Evolutionary conservation across 2,888 invertebrate genomes (phyloP).

Genomic region (Caenorhabditis angaria): DNA sequence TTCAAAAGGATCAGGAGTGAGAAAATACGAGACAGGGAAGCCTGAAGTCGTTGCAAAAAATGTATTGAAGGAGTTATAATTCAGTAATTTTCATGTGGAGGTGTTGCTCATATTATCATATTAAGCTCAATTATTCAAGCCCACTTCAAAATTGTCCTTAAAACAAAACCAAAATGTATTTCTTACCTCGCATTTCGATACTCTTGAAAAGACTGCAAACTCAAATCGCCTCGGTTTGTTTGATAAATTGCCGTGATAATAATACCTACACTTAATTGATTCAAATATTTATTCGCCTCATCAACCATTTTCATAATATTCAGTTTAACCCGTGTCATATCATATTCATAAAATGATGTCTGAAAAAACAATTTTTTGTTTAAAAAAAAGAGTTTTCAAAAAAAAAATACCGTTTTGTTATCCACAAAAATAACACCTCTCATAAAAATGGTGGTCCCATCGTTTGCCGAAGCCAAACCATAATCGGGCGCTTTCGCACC

Average conservation of each 20-base stretch:
- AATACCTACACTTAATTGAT: constrained; percentile 65
- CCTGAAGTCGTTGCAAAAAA: too few species aligned
- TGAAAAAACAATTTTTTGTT: constrained; percentile 33
- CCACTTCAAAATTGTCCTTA: too few species aligned
- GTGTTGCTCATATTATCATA: too few species aligned
- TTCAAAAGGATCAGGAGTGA: too few species aligned
- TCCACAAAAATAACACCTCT: constrained; percentile 41
- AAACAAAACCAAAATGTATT: not conserved
- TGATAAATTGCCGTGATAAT: constrained; percentile 64
- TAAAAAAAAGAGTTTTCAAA: not conserved
- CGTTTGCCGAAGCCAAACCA: constrained; percentile 16
- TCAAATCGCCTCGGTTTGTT: constrained; percentile 64
- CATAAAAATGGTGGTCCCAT: constrained; percentile 36
- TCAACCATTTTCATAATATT: constrained; percentile 64
- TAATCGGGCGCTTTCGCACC: constrained; percentile 69
- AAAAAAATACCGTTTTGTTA: constrained; percentile 34
- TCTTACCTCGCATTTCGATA: constrained; percentile 56
- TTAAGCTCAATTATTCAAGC: too few species aligned
- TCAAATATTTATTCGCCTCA: constrained; percentile 70
- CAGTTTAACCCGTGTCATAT: constrained; percentile 53
- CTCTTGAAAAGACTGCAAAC: constrained; percentile 66
- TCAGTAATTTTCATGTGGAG: not conserved
- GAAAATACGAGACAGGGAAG: too few species aligned
- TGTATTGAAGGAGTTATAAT: too few species aligned
- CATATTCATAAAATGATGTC: constrained; percentile 65